Evolutionary conservation across 2,888 invertebrate genomes (phyloP).

Genomic region (Rhogogaster chlorosoma): DNA sequence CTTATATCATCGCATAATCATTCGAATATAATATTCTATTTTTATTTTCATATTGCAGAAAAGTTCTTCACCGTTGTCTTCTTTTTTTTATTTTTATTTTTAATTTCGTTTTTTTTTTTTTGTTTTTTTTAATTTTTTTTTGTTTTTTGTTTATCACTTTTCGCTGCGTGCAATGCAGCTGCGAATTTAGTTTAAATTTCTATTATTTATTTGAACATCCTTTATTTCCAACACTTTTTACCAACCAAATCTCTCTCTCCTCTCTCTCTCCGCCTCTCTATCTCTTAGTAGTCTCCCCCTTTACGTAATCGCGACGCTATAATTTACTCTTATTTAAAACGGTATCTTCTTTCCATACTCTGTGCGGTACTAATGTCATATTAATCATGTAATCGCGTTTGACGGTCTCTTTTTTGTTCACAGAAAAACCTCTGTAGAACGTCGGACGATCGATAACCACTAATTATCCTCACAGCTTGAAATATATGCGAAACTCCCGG

Average conservation of each 20-base stretch:
- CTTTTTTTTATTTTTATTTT: not conserved
- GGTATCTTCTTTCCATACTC: not conserved
- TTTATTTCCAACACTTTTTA: not conserved
- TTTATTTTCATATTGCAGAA: not conserved
- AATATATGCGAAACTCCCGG: too few species aligned
- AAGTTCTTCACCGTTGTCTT: not conserved
- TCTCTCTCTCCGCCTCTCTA: not conserved
- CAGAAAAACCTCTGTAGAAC: not conserved
- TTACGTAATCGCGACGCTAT: not conserved
- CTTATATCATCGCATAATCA: not conserved
- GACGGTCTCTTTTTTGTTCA: constrained; percentile 14
- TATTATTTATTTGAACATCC: not conserved
- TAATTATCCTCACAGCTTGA: too few species aligned
- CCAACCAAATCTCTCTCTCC: not conserved
- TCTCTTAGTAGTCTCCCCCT: not conserved
- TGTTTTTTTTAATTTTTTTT: not conserved
- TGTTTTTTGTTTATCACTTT: not conserved
- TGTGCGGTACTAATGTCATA: constrained; percentile 68
- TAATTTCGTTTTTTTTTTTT: not conserved
- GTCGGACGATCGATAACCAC: too few species aligned
- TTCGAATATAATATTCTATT: not conserved
- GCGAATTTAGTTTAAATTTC: constrained; percentile 4
- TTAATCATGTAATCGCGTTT: constrained; percentile 71
- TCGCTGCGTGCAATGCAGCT: constrained; percentile 4
- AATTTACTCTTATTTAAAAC: constrained; percentile 1